Percentiles rank a stretch among this genome's conserved stretches.
Conservation (phyloP, 2,113 vertebrate genomes). For the Chamaea fasciata region DNA sequence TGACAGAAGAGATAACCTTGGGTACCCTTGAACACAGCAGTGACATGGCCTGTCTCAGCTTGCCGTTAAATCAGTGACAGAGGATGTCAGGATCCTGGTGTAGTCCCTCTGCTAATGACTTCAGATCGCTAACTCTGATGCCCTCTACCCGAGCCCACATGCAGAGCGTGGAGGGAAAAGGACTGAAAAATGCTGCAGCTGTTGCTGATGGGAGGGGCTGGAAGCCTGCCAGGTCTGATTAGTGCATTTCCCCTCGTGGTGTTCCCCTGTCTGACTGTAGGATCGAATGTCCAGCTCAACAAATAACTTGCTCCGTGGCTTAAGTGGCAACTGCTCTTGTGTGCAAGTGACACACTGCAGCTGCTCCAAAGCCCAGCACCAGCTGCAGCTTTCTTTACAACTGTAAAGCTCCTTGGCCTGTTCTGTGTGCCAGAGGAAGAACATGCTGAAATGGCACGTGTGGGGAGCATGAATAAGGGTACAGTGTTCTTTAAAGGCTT, state of each 20-base stretch:
- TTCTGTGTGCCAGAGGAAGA: not conserved
- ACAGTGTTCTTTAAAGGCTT: not conserved
- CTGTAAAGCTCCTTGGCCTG: not conserved
- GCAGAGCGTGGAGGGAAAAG: not conserved
- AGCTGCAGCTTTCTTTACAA: slow-evolving; percentile 12
- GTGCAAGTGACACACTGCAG: slow-evolving; percentile 18
- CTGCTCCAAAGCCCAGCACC: not conserved
- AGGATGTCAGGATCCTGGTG: not conserved
- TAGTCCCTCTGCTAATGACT: not conserved
- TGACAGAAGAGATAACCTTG: not conserved
- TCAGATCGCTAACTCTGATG: not conserved
- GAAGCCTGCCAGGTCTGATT: not conserved
- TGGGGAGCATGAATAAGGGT: not conserved
- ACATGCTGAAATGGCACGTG: not conserved
- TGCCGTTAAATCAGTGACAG: not conserved
- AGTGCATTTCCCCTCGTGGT: not conserved
- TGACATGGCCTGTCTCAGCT: not conserved
- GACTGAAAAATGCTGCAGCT: not conserved
- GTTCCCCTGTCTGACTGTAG: not conserved
- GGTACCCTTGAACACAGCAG: not conserved
- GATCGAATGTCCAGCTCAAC: not conserved
- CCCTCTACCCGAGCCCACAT: not conserved
- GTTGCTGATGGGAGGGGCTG: not conserved
- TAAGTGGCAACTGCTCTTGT: not conserved
- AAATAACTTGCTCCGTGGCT: not conserved